Base-by-base conservation (phyloP, 2,888 invertebrate species). In the Pediacus dermestoides region DNA sequence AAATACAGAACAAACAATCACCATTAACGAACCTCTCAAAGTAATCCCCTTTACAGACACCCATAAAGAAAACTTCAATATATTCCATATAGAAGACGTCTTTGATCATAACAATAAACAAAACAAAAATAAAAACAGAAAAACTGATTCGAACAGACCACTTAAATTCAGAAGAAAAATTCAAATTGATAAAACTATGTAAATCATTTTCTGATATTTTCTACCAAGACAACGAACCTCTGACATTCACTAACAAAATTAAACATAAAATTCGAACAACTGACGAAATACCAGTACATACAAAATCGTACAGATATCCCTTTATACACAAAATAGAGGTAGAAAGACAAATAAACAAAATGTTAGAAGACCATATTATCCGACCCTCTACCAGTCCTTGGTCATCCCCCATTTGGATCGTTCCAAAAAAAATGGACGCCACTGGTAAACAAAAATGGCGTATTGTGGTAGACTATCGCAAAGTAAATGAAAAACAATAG, bases 251-350 rank as follows among this genome's bases (percentile, higher is more conserved):
- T 1, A 53, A 46, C 23, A 9, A 48, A 30, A 43, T 58, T 7
- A 53, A 57, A 42, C 58, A 58, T 18, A 7, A 31, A 28, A 61
- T 54, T 9, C 46, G 42, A 27, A 53, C 53, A 3, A 46, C 34
- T 16, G 42, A 58, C 26, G 42, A 53, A 11, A 37, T 44, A n/a
- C 58, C 55, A 2, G 45, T 60, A 10, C 43, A 55, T 33, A 31
- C 51, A 11, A 56, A 54, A 39, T 37, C 50, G 6, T 60, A 58
- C 39, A 25, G 57, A 10, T 60, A 58, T 30, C 58, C 60, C 2
- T 37, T 52, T 22, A 10, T 58, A 4, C 53, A 60, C 37, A 57
- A 57, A 39, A 18, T 47, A 23, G 57, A 63, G 48, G 48, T 60
- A 3, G 30, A 50, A 22, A 49, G 23, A 16, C 54, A 61, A 43